A percentile compares a stretch with the other conserved stretches of the same genome.
Evolutionary conservation across 92 coral and sea anemone species (phyloP).

Genomic region (Paramuricea clavata): DNA sequence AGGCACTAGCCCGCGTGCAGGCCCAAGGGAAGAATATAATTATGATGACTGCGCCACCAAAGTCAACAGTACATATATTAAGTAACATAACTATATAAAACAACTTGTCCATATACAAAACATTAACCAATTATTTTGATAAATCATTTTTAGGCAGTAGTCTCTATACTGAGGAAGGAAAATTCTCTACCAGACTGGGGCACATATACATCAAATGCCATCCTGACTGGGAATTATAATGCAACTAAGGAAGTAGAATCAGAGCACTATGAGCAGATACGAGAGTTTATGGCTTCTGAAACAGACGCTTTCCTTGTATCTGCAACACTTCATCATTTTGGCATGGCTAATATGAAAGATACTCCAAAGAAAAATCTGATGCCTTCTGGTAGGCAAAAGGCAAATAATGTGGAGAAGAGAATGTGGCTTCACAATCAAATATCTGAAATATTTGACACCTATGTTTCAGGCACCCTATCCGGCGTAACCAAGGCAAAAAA

Average conservation of each 20-base stretch:
- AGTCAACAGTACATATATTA: too few species aligned
- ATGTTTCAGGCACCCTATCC: slow-evolving; percentile 13
- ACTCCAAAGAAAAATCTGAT: slow-evolving; percentile 18
- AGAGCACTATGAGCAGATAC: slow-evolving; percentile 9
- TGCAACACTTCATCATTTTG: slow-evolving; percentile 25
- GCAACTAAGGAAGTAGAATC: slow-evolving; percentile 12
- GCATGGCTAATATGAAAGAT: background rate
- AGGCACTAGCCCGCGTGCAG: too few species aligned
- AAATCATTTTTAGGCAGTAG: slow-evolving; percentile 1
- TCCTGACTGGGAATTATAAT: slow-evolving; percentile 5
- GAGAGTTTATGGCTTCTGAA: slow-evolving; percentile 12
- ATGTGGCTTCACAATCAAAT: slow-evolving; percentile 3
- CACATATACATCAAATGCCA: slow-evolving; percentile 29
- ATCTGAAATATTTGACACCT: background rate
- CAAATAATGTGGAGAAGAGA: background rate
- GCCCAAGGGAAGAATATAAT: too few species aligned
- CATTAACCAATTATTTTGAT: background rate
- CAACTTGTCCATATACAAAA: background rate
- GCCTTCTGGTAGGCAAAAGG: background rate
- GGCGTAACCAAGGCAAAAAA: background rate
- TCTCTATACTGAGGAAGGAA: background rate
- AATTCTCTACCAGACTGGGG: slow-evolving; percentile 36
- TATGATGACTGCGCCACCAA: too few species aligned
- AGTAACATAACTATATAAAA: too few species aligned
- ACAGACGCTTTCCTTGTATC: slow-evolving; percentile 16